Conservation (phyloP, 2,113 vertebrate species). For the Hypocryptadius cinnamomeus region DNA sequence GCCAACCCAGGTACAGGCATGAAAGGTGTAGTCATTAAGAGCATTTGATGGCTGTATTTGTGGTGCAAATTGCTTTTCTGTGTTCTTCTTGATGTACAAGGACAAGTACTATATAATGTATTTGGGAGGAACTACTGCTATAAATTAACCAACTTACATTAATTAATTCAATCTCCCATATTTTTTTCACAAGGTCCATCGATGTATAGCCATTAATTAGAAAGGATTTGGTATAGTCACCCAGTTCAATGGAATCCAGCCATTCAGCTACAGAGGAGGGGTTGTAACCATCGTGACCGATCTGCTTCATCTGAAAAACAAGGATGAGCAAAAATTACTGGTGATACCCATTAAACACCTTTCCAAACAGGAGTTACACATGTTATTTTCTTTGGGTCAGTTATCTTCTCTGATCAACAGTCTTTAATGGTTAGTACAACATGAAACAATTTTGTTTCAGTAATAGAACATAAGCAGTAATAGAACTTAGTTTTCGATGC, state of each 20-base stretch:
- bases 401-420: neutral
- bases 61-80: neutral
- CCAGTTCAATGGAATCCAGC: conserved; percentile 95
- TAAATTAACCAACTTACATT: conserved; percentile 82
- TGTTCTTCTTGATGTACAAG: neutral
- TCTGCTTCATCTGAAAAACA: conserved; percentile 84
- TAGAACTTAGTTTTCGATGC: neutral
- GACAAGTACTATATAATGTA: neutral
- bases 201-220: conserved; percentile 97
- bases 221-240: conserved; percentile 97
- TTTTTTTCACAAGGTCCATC: conserved; percentile 98
- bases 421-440: neutral
- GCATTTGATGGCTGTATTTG: neutral
- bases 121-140: conserved; percentile 6
- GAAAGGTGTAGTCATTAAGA: neutral
- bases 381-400: neutral
- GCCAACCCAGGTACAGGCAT: neutral
- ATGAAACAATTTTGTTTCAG: neutral
- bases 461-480: neutral
- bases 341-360: neutral
- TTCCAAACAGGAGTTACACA: neutral
- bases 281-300: conserved; percentile 91
- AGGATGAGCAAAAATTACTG: neutral
- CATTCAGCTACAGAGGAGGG: conserved; percentile 95
- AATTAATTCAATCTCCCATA: conserved; percentile 98